Evolutionary conservation across 1,140 invertebrate species (phyloP), one percentile per base, ranked within the genome.

Genomic region (Maniola jurtina): DNA sequence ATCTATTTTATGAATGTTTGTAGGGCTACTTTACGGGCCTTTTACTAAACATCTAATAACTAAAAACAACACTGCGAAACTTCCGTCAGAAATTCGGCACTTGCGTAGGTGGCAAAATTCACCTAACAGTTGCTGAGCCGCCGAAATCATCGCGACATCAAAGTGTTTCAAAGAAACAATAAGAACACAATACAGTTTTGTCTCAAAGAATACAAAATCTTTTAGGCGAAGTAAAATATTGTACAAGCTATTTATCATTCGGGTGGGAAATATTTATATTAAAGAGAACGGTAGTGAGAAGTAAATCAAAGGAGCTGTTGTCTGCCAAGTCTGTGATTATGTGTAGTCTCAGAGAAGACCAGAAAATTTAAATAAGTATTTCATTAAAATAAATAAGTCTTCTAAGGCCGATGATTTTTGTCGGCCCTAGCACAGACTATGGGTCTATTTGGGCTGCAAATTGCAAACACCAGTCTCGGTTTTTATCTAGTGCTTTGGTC

Each of bases 301-400:
- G 79, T 88, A 89, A 88, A 89, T 89, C 85, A 89, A 83, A 86
- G 75, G 64, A 67, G 57, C 59, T 64, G 76, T 70, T 77, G 72
- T 75, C 63, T 88, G 87, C 87, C 87, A 89, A 88, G 68, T 75
- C 73, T 68, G 75, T 72, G 80, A 86, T 86, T 81, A 77, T 34
- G 33, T 55, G 33, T 55, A 55, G 52, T 33, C 16, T 6, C 25
- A 9, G 52, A 55, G 52, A 55, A 10, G 33, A 34, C 33, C 52
- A 7, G 2, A 34, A 34, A 2, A 16, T 42, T 42, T 52, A 5
- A 6, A 6, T 16, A 5, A 6, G 15, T 52, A 14, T 48, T 14
- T 11, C 40, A 42, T 42, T n/a, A n/a, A n/a, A n/a, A n/a, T n/a
- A n/a, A n/a, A n/a, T n/a, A n/a, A n/a, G n/a, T n/a, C n/a, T n/a